phyloP scores from a whole-genome alignment of 2,113 vertebrate species.

The Dipodomys stephensi region DNA sequence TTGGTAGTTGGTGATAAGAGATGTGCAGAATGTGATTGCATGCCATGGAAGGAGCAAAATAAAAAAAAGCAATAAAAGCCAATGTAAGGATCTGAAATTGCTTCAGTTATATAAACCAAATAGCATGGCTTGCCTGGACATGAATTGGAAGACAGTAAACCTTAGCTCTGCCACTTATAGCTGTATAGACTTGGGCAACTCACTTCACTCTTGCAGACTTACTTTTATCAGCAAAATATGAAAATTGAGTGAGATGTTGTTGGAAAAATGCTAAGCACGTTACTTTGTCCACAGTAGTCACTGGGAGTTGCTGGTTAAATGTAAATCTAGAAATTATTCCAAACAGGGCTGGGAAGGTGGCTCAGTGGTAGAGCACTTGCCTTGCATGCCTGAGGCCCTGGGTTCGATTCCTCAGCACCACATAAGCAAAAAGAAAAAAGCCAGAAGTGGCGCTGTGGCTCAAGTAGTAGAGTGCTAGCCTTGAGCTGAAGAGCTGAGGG shows the following conservation, averaged over 20 bases:
- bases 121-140: not conserved
- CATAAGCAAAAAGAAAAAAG: too few relatives aligned
- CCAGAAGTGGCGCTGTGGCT: too few relatives aligned
- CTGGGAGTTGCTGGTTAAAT: not conserved
- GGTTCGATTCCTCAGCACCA: too few relatives aligned
- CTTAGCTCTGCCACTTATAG: not conserved
- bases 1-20: not conserved
- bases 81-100: not conserved
- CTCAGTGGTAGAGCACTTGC: too few relatives aligned
- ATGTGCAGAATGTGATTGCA: not conserved
- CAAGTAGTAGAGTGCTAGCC: too few relatives aligned
- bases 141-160: not conserved
- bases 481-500: too few relatives aligned
- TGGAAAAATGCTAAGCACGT: slow-evolving; percentile 10
- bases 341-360: too few relatives aligned
- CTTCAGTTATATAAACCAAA: not conserved
- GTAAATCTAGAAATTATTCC: not conserved
- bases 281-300: not conserved
- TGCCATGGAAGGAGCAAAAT: not conserved
- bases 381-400: too few relatives aligned
- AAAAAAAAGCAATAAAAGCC: not conserved
- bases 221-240: not conserved
- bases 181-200: not conserved
- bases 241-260: not conserved
- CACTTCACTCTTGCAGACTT: not conserved